These are phyloP conservation scores for Actinia tenebrosa DNA, from an alignment of 64 coral and sea anemone genomes.

Conservation along the genomic window DNA sequence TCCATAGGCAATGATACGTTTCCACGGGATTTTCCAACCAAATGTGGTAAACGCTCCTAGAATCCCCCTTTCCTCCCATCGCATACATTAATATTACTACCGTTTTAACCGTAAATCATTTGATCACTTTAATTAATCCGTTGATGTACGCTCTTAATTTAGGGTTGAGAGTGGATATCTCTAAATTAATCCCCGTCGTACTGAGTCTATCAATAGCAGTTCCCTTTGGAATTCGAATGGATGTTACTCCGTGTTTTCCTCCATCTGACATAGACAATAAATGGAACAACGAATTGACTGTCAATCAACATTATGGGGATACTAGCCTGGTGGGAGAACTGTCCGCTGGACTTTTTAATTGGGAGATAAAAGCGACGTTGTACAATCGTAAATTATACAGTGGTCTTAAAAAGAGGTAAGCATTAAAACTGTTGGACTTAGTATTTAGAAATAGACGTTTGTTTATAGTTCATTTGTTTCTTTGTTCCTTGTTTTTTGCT, in stretches of 20 bases:
- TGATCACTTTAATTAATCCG: no score
- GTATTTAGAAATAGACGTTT: not conserved
- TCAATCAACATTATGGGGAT: not conserved
- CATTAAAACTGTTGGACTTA: not conserved
- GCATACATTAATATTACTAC: no score
- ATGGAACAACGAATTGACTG: not conserved
- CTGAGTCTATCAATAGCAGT: conserved; percentile 2
- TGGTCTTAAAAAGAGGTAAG: not conserved
- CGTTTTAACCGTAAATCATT: no score
- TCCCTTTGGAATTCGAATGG: conserved; percentile 1
- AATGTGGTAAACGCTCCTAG: no score
- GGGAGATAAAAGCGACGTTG: not conserved
- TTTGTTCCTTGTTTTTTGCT: no score
- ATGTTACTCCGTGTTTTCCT: not conserved
- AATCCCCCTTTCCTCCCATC: no score
- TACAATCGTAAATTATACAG: not conserved
- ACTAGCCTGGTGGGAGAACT: not conserved
- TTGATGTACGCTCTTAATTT: no score
- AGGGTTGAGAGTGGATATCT: no score
- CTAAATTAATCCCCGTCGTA: no score
- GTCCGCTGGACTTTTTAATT: not conserved
- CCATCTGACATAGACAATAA: not conserved
- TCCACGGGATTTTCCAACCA: no score
- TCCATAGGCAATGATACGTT: no score
- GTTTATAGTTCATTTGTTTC: no score